Base-by-base conservation (phyloP, 2,888 invertebrate genomes). In the Nomada flava region DNA sequence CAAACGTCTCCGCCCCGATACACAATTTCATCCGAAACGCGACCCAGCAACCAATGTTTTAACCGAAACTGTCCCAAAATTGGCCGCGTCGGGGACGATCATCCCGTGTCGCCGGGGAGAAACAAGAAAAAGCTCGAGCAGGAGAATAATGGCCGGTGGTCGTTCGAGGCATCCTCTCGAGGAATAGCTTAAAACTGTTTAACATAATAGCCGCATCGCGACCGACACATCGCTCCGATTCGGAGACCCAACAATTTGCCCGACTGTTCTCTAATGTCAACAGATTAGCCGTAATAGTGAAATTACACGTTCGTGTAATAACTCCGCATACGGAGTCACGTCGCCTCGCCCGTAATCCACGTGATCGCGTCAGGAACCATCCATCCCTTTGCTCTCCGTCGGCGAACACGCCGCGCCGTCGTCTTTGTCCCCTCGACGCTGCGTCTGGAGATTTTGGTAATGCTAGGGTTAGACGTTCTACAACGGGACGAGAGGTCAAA, bases 211-310 rank as follows among this genome's bases (percentile, higher is more conserved):
- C 90, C 65, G 76, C 79, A 86, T 83, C 68, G 68, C 78, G 77
- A 67, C 53, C 79, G 55, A 76, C 67, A 47, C 64, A 18, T 63
- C 82, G 83, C 77, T 74, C 77, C 74, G 84, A 85, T 85, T 87
- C 73, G 84, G 82, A 71, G 84, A 82, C 83, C 88, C 85, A 89
- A 89, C 90, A 91, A 90, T 91, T 91, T 91, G 82, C 77, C 82
- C 72, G 85, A 86, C 90, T 88, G 86, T 88, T 83, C 88, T 89
- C 91, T 93, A 93, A 93, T 93, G 93, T 93, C 93, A 93, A 93
- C 93, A 93, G 93, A 93, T 93, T 93, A 93, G 91, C 91, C 88
- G 92, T 93, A 93, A 93, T 93, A 91, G 91, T 93, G 91, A 93
- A 93, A 93, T 93, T 93, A 93, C 93, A 93, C 89, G 93, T 92